Evolutionary conservation across 2,797 vertebrate species (phyloP), one percentile per base, ranked within the genome.

Genomic region (Gymnoscopelus microlampas): DNA sequence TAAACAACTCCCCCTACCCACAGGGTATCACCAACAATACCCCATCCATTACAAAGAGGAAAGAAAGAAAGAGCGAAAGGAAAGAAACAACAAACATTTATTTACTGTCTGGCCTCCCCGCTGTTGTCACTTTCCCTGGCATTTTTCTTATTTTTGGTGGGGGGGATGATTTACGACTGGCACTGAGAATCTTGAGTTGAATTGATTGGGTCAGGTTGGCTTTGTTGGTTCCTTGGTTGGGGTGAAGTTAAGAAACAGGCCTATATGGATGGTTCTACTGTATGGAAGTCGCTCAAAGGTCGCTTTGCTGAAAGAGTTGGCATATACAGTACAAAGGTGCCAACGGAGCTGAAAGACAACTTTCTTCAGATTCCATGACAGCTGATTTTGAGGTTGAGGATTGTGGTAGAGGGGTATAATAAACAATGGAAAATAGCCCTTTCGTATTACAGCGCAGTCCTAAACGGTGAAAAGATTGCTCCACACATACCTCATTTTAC

Each of bases 71-170:
- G 29, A 69, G 77, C 75, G 68, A 84, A 74, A 61, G 78, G 62
- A 89, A 88, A 89, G 83, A 89, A 92, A 91, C 80, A 91, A 89
- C 90, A 92, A 91, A 92, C 88, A 92, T 92, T 91, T 91, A 89
- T 92, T 93, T 90, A 89, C 89, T 90, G 88, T 90, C 87, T 54
- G 64, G 69, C 50, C 59, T 67, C 55, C 63, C 47, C 47, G 60
- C 85, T 75, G 80, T 85, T 88, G 85, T 90, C 86, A 91, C 83
- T 83, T 89, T 85, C 85, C 63, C 73, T 68, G 77, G 67, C 76
- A 71, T 89, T 89, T 90, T 78, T 85, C 79, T 68, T 44, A 44
- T 9, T 44, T 8, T 8, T 44, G 39, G 8, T 1, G 9, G 39
- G 6, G 39, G 39, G 39, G 39, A 71, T 91, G 91, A 93, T 93